These are phyloP conservation scores for Idaea straminata DNA, from an alignment of 2,888 invertebrate species.

Conservation along the genomic window DNA sequence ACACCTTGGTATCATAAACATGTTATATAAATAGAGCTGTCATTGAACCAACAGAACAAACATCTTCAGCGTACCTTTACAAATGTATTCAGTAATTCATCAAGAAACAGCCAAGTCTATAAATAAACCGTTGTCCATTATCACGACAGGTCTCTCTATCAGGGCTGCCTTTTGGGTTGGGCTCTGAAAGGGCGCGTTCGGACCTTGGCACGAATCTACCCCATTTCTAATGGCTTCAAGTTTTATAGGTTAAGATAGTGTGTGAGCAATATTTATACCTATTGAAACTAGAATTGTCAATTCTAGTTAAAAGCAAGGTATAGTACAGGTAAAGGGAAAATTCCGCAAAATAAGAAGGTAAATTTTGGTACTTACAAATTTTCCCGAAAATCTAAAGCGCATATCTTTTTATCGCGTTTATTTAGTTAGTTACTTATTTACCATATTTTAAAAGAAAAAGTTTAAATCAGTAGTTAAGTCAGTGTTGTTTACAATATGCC, in stretches of 20 bases:
- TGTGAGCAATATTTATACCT: not conserved
- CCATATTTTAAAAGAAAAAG: not conserved
- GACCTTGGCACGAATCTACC: not conserved
- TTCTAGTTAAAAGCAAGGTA: too few species aligned
- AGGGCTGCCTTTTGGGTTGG: not conserved
- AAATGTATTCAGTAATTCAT: not conserved
- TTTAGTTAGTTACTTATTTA: too few species aligned
- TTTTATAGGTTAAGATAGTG: not conserved
- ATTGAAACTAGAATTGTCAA: too few species aligned
- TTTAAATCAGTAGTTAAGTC: not conserved
- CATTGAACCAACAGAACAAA: too few species aligned
- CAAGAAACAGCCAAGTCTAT: not conserved
- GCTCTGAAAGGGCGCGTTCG: not conserved
- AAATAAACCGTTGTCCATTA: not conserved
- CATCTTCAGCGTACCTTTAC: too few species aligned
- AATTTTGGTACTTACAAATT: too few species aligned
- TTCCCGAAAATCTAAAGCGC: too few species aligned
- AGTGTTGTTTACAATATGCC: not conserved
- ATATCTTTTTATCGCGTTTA: too few species aligned
- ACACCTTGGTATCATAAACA: too few species aligned
- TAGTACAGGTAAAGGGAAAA: too few species aligned
- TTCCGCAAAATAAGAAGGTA: too few species aligned
- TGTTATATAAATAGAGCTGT: too few species aligned
- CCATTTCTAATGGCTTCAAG: not conserved
- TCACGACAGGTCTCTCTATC: not conserved